Base-by-base conservation (phyloP, 2,797 vertebrate genomes). In the Myiotriccus ornatus region DNA sequence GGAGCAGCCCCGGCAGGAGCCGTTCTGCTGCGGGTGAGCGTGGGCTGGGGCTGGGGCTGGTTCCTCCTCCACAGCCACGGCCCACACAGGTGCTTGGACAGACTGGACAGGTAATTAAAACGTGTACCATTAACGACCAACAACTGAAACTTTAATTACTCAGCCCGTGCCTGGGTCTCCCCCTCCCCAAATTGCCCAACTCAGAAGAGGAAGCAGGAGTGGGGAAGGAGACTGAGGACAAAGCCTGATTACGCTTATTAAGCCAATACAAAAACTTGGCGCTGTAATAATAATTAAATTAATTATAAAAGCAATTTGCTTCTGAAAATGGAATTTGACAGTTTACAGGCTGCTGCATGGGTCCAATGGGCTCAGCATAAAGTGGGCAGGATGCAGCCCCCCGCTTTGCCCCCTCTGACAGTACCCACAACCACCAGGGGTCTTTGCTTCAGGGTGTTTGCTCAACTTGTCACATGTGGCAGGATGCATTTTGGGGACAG, bases 251-350 rank as follows among this genome's bases (percentile, higher is more conserved):
- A 60, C 4, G 12, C 96, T 97, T 97, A 97, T 97, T 97, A 97
- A 95, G 59, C 80, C 85, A 65, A 94, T 68, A 97, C 94, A 97
- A 96, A 97, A 97, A 25, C 91, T 84, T 35, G 20, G 87, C 74
- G 13, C 78, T 56, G 85, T 93, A 97, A 96, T 93, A 97, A 97
- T 95, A 97, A 98, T 97, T 97, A 96, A 96, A 97, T 97, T 94
- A 97, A 98, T 97, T 97, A 96, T 56, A 94, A 97, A 98, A 97
- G 96, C 97, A 97, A 97, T 97, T 98, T 97, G 82, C 93, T 97
- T 90, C 96, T 5, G 55, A 80, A 95, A 96, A 96, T 88, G 94
- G 83, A 95, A 92, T 95, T 85, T 96, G 97, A 91, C 95, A 94
- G 96, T 93, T 95, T 93, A 53, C 17, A 50, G 95, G 96, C 84